Evolutionary conservation across 2,113 vertebrate genomes (phyloP).

Genomic region (Porphyrio hochstetteri): DNA sequence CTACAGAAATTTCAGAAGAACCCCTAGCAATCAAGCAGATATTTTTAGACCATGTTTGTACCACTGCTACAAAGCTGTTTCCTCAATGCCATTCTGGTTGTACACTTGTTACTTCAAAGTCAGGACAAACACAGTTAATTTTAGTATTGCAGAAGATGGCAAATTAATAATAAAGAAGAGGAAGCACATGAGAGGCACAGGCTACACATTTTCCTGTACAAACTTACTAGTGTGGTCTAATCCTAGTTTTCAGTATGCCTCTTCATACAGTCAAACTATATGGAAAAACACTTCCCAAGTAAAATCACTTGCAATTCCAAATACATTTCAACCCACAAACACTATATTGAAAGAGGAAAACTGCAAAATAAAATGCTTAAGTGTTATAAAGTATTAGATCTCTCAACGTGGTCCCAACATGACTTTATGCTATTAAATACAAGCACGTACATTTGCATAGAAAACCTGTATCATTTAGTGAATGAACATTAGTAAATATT

Average conservation of each 20-base stretch:
- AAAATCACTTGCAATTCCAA: background rate
- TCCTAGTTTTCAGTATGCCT: background rate
- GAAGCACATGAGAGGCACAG: background rate
- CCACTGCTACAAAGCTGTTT: background rate
- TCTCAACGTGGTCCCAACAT: rapidly evolving
- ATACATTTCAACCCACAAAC: background rate
- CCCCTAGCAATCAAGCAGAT: background rate
- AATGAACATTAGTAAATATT: background rate
- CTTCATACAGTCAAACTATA: background rate
- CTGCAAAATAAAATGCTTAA: background rate
- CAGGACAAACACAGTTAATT: background rate
- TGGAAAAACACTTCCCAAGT: background rate
- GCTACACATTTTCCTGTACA: background rate
- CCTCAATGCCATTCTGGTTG: background rate
- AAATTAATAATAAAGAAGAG: background rate
- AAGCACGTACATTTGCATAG: background rate
- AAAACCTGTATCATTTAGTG: background rate
- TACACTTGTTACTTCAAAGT: background rate
- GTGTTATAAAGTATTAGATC: background rate
- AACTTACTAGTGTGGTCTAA: background rate
- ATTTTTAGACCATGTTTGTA: background rate
- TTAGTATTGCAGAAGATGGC: background rate
- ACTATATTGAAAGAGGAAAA: background rate
- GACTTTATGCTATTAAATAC: background rate
- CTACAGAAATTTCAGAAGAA: background rate